phyloP scores from a whole-genome alignment of 2,888 invertebrate genomes.

The Strigamia transsilvanica region DNA sequence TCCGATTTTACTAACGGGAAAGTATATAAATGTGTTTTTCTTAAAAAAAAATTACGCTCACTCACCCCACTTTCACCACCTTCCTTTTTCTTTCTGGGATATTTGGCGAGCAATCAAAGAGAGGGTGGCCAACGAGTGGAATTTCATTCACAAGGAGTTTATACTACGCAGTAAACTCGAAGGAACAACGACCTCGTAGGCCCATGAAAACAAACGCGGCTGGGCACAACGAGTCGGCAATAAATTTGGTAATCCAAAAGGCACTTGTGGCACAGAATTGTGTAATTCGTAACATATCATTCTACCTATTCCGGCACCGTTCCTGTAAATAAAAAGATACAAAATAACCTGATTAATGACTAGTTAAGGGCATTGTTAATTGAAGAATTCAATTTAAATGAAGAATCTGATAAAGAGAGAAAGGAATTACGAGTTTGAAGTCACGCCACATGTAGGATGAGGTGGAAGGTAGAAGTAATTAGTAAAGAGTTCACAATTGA shows the following conservation, averaged over 20 bases:
- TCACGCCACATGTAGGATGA: neutral
- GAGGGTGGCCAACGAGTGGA: constrained; percentile 50
- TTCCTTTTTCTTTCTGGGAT: constrained; percentile 31
- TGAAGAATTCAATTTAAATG: constrained; percentile 40
- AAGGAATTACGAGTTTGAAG: neutral
- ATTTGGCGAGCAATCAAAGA: constrained; percentile 48
- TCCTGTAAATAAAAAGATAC: neutral
- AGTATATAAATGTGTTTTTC: constrained; percentile 41
- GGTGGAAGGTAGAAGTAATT: constrained; percentile 14
- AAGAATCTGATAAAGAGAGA: constrained; percentile 22
- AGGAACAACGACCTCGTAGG: constrained; percentile 34
- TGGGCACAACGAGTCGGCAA: constrained; percentile 2
- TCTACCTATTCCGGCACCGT: neutral
- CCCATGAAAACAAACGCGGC: constrained; percentile 36
- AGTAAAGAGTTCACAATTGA: neutral
- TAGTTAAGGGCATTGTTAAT: constrained; percentile 1
- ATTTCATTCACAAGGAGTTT: constrained; percentile 53
- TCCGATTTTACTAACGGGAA: constrained; percentile 51
- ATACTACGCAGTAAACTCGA: constrained; percentile 38
- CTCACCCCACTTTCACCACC: constrained; percentile 51
- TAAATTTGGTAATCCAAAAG: constrained; percentile 31
- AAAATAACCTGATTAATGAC: constrained; percentile 1
- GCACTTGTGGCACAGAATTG: constrained; percentile 18
- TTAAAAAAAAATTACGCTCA: constrained; percentile 15
- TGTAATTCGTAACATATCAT: neutral